Evolutionary conservation across 2,888 invertebrate genomes (phyloP), one percentile per base, ranked within the genome.

Genomic region (Scaptomyza reducta): DNA sequence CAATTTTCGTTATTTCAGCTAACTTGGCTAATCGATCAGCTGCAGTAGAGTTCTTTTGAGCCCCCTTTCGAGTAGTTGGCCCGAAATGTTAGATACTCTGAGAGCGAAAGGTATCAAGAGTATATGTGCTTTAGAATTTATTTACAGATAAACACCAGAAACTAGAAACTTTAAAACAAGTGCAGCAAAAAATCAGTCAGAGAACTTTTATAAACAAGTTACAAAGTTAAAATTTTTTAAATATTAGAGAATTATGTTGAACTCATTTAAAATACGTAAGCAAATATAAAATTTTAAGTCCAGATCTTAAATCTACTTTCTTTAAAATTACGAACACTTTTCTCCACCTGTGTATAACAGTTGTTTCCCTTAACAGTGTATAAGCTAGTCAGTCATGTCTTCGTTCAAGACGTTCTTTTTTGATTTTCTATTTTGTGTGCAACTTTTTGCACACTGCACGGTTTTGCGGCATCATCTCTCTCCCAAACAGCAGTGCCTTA

Each of bases 1-100:
- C 84, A 85, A 85, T 85, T 85, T 84, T 82, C 79, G 69, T 85
- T 85, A 16, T 40, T 87, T 74, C 71, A 72, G 59, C 83, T 72
- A 73, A 87, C 83, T 74, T 74, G 77, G 77, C 81, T 85, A 85
- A 85, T 85, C 84, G 84, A 85, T 85, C 88, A 85, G 84, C 75
- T 69, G 83, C 79, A 70, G 70, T 68, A 33, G 27, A 46, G 57
- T 22, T 3, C 18, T 31, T 22, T 10, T 13, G 0, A 16, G n/a
- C 3, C 33, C 22, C 2, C 33, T 47, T 46, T 22, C 14, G n/a
- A 40, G 40, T 40, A 25, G 53, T 33, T 35, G 11, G 22, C 13
- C 49, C 47, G 16, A 63, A 50, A 70, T 67, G 0, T 22, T 9
- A 11, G 6, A 50, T 25, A 38, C 50, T 13, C 50, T 25, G 10